A percentile compares a stretch with the other conserved stretches of the same genome.
phyloP scores from a whole-genome alignment of 2,113 vertebrate genomes.

The Vidua macroura region DNA sequence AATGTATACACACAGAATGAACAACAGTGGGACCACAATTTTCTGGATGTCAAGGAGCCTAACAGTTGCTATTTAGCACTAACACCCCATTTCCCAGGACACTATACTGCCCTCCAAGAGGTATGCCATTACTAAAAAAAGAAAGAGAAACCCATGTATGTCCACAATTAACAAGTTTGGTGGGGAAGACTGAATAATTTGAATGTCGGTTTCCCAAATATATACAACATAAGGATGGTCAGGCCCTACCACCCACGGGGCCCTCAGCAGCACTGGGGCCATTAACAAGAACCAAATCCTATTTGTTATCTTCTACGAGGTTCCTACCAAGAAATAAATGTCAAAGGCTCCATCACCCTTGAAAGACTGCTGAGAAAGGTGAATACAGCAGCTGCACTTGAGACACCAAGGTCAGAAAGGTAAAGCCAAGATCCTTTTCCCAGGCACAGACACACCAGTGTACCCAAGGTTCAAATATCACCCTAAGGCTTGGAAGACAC shows the following conservation, averaged over 20 bases:
- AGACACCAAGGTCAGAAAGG: neutral
- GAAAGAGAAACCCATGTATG: neutral
- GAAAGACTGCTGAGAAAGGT: neutral
- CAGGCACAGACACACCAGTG: neutral
- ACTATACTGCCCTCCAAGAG: neutral
- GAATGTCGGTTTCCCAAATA: neutral
- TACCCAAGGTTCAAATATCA: neutral
- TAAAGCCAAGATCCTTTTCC: neutral
- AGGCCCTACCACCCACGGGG: neutral
- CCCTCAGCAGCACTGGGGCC: neutral
- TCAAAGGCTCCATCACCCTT: neutral
- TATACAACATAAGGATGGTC: neutral
- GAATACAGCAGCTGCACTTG: neutral
- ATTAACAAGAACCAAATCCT: neutral
- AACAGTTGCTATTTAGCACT: neutral
- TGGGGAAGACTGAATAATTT: neutral
- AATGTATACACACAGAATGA: neutral
- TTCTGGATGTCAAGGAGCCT: neutral
- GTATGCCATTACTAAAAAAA: neutral
- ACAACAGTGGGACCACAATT: neutral
- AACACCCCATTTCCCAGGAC: neutral
- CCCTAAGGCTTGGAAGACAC: neutral
- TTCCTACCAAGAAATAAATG: neutral
- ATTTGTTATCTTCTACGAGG: neutral
- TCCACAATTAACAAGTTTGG: neutral